A percentile compares a stretch with the other conserved stretches of the same genome.
phyloP scores from a whole-genome alignment of 2,113 vertebrate genomes.

The Motacilla tschutschensis region DNA sequence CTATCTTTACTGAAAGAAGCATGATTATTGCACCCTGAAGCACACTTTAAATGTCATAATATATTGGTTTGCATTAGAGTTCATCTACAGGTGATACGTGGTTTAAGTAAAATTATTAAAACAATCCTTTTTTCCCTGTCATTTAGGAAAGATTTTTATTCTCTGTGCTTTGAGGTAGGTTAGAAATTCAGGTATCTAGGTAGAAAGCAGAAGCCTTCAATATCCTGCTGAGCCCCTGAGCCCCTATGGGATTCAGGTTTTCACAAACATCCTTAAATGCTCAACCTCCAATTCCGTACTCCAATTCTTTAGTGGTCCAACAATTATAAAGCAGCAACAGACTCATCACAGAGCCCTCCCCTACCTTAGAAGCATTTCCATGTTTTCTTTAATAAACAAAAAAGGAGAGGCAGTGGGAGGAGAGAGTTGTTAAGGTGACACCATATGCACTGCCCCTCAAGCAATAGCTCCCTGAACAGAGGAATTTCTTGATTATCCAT shows the following conservation, averaged over 20 bases:
- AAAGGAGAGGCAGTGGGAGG: rapidly evolving
- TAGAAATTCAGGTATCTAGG: neutral
- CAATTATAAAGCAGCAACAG: neutral
- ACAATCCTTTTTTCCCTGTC: neutral
- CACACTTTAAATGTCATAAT: neutral
- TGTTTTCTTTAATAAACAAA: neutral
- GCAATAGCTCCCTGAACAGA: neutral
- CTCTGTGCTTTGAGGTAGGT: neutral
- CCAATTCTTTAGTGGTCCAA: too few species aligned
- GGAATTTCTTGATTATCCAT: neutral
- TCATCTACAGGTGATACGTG: neutral
- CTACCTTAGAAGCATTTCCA: neutral
- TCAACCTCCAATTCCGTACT: rapidly evolving
- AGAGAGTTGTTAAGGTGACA: neutral
- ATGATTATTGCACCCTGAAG: neutral
- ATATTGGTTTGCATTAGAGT: neutral
- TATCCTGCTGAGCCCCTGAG: neutral
- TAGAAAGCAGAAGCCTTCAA: neutral
- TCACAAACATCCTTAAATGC: neutral
- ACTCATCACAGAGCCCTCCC: neutral
- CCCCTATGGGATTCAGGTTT: neutral
- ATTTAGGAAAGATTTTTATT: neutral
- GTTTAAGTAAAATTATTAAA: neutral
- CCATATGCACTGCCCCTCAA: neutral
- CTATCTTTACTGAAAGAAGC: conserved; percentile 13